These are phyloP conservation scores for Nematostella vectensis DNA, from an alignment of 92 coral and sea anemone species.

Conservation along the genomic window DNA sequence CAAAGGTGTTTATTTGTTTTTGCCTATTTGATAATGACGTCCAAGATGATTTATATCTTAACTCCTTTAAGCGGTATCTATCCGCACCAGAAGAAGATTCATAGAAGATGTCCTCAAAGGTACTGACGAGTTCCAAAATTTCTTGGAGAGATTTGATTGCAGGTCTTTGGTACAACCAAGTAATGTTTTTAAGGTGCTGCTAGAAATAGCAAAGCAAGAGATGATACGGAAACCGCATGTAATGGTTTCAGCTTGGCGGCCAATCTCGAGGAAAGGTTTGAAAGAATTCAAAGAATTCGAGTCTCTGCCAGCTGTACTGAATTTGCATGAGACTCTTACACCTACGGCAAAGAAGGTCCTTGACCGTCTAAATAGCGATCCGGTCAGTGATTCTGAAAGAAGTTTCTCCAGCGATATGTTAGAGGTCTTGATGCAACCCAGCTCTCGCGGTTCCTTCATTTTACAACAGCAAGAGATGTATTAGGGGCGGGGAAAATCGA, in stretches of 20 bases:
- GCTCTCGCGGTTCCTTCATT: neutral
- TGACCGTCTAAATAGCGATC: constrained; percentile 22
- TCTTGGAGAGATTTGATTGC: constrained; percentile 42
- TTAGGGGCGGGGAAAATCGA: neutral
- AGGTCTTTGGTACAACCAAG: constrained; percentile 15
- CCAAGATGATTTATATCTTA: too few relatives aligned
- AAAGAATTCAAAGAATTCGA: constrained; percentile 34
- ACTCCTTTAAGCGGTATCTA: too few relatives aligned
- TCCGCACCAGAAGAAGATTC: too few relatives aligned
- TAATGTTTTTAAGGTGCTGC: constrained; percentile 13
- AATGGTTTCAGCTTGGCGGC: constrained; percentile 46
- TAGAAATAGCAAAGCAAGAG: constrained; percentile 42
- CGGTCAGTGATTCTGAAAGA: constrained; percentile 31
- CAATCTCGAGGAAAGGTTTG: constrained; percentile 16
- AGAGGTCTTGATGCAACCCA: constrained; percentile 18
- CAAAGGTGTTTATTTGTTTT: too few relatives aligned
- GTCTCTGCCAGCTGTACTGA: constrained; percentile 12
- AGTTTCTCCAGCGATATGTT: constrained; percentile 46
- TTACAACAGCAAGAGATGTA: neutral
- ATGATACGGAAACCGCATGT: constrained; percentile 48
- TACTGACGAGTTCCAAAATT: constrained; percentile 35
- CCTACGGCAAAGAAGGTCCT: constrained; percentile 57
- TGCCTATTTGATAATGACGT: too few relatives aligned
- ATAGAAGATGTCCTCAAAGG: neutral
- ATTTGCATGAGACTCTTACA: constrained; percentile 25